Conservation (phyloP, 2,797 vertebrate species). For the Dromococcyx pavoninus region DNA sequence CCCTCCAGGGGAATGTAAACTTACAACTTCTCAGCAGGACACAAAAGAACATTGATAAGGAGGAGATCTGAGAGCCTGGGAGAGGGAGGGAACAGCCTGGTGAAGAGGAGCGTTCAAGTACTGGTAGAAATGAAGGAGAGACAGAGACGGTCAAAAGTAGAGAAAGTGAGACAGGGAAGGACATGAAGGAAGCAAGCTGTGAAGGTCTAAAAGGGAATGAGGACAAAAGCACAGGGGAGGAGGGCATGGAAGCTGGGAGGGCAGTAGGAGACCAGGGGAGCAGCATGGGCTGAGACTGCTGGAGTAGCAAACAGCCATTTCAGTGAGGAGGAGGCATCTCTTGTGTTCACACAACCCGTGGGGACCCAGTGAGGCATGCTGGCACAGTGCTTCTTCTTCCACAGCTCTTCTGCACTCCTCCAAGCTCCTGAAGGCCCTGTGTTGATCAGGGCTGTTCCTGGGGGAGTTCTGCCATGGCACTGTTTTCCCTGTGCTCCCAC, state of each 20-base stretch:
- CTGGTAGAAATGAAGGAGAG: neutral
- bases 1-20: neutral
- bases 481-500: neutral
- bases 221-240: neutral
- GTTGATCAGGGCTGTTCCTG: neutral
- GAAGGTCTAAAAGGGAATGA: neutral
- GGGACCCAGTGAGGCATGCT: neutral
- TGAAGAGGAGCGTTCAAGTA: neutral
- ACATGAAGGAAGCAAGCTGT: neutral
- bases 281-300: neutral
- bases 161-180: neutral
- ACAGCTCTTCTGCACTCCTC: neutral
- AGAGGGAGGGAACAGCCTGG: neutral
- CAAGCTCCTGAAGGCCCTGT: neutral
- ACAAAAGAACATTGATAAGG: neutral
- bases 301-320: neutral
- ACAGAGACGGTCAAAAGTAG: neutral
- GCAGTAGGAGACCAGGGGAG: neutral
- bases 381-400: neutral
- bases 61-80: neutral
- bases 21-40: neutral
- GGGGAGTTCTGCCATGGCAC: neutral
- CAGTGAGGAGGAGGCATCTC: neutral
- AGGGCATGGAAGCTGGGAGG: neutral
- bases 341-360: neutral